These are phyloP conservation scores for Hermodice carunculata DNA, from an alignment of 2,888 invertebrate genomes.

Conservation along the genomic window DNA sequence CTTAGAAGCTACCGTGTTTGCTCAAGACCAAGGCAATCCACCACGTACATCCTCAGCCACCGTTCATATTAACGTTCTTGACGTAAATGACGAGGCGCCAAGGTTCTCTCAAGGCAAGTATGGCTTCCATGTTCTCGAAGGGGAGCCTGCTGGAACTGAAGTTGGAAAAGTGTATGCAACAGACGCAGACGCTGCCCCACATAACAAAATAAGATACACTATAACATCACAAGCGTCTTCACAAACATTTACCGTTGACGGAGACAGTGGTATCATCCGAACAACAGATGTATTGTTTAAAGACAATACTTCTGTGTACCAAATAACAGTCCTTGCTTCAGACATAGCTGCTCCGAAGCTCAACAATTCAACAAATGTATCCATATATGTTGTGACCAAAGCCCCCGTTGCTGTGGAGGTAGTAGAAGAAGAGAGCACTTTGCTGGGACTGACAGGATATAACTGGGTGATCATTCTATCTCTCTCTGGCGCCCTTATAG, in stretches of 20 bases:
- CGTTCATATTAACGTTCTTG: conserved; percentile 87
- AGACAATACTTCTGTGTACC: conserved; percentile 81
- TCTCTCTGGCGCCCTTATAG: no score
- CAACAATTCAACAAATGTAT: no score
- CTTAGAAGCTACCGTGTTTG: no score
- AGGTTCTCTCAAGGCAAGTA: conserved; percentile 89
- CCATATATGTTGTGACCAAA: no score
- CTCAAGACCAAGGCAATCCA: no score
- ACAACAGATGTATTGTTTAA: conserved; percentile 86
- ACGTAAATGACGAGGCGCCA: conserved; percentile 95
- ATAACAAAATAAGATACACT: conserved; percentile 21
- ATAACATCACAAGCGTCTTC: no score
- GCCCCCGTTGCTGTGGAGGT: no score
- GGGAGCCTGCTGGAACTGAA: conserved; percentile 81
- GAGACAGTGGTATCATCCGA: conserved; percentile 83
- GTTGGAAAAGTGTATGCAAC: conserved; percentile 81
- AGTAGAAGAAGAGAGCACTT: no score
- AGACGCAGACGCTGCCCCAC: conserved; percentile 78
- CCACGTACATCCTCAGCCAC: no score
- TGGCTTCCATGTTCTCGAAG: conserved; percentile 84
- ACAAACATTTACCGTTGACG: conserved; percentile 81
- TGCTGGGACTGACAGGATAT: no score
- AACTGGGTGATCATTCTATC: no score
- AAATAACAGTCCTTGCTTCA: conserved; percentile 84
- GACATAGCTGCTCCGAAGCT: no score